A percentile compares a stretch with the other conserved stretches of the same genome.
Conservation (phyloP, 2,888 invertebrate genomes). For the Catocala nupta region DNA sequence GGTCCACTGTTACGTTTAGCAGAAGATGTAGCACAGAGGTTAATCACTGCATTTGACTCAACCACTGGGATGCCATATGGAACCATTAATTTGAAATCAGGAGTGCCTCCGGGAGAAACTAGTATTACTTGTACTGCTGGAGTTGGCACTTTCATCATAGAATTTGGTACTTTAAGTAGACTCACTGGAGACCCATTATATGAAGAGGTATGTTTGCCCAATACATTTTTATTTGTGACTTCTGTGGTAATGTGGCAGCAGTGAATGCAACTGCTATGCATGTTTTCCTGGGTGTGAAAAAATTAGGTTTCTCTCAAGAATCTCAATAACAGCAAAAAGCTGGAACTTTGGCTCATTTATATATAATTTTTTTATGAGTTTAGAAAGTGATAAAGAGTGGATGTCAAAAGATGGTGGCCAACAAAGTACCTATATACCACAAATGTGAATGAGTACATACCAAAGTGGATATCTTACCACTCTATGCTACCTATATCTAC, state of each 20-base stretch:
- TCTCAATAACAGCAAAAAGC: too few relatives aligned
- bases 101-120: slow-evolving; percentile 98
- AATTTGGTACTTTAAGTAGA: slow-evolving; percentile 97
- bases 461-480: neutral
- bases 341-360: too few relatives aligned
- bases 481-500: neutral
- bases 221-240: too few relatives aligned
- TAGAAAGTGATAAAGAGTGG: too few relatives aligned
- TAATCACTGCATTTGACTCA: slow-evolving; percentile 96
- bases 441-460: too few relatives aligned
- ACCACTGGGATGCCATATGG: slow-evolving; percentile 99
- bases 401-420: too few relatives aligned
- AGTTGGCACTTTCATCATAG: slow-evolving; percentile 98
- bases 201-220: slow-evolving; percentile 90
- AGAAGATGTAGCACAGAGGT: slow-evolving; percentile 96
- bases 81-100: slow-evolving; percentile 96
- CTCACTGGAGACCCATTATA: slow-evolving; percentile 98
- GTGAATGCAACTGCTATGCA: too few relatives aligned
- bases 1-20: slow-evolving; percentile 97
- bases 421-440: too few relatives aligned
- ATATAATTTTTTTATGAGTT: too few relatives aligned
- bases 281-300: too few relatives aligned
- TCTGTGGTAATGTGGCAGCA: too few relatives aligned
- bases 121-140: slow-evolving; percentile 99
- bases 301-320: too few relatives aligned